Evolutionary conservation across 2,113 vertebrate species (phyloP).

Genomic region (Hippocampus zosterae): DNA sequence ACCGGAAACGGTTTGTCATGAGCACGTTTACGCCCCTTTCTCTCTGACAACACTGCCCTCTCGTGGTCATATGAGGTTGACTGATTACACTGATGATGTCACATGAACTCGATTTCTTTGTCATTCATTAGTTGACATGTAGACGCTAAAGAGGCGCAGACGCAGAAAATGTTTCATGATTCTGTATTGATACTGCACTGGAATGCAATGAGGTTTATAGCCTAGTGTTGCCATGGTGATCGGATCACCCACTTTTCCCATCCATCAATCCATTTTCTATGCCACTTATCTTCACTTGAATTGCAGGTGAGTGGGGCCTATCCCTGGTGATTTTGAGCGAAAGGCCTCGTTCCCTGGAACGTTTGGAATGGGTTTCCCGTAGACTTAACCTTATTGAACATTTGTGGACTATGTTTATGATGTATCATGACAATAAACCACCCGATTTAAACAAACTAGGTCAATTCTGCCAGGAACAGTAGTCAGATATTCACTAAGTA

Average conservation of each 20-base stretch:
- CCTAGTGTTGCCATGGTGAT: background rate
- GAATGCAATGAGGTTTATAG: background rate
- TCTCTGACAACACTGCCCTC: conserved; percentile 46
- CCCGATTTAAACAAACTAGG: background rate
- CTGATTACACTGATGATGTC: background rate
- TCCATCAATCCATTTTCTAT: background rate
- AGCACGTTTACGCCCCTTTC: background rate
- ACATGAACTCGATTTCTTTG: background rate
- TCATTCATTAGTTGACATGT: background rate
- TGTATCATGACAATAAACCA: background rate
- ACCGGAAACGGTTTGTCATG: background rate
- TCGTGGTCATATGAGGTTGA: conserved; percentile 22
- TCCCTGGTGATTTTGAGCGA: background rate
- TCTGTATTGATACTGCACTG: background rate
- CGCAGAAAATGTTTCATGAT: background rate
- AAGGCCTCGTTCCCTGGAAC: background rate
- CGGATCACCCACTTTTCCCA: background rate
- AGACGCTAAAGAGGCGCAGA: background rate
- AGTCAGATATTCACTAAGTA: background rate
- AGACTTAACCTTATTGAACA: background rate
- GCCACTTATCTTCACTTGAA: background rate
- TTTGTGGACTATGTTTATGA: background rate
- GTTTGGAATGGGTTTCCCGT: background rate
- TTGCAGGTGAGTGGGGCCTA: background rate
- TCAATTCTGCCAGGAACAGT: background rate